Evolutionary conservation across 1,140 invertebrate species (phyloP), one percentile per base, ranked within the genome.

Genomic region (Oryctes rhinoceros): DNA sequence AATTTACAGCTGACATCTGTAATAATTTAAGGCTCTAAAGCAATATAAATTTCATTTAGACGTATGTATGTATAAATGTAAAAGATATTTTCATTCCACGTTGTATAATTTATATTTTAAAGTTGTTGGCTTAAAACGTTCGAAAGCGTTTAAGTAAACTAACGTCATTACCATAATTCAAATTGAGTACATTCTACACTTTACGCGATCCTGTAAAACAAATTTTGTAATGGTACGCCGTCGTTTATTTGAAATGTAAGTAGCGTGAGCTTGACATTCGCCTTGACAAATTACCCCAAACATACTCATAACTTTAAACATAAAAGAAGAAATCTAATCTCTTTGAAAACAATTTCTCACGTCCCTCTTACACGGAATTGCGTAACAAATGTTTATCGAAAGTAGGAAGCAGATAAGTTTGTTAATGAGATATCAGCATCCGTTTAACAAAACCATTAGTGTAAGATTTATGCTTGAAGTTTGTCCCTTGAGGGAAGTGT

Each of bases 391-490:
- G 75, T 79, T 79, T 79, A 79, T 79, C 78, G 24, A 65, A 53
- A 81, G 59, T 81, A 81, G 80, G 80, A 81, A 80, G 74, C n/a
- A 39, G 79, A 77, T 80, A 80, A 80, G 49, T 44, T 78, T 78
- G 67, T 77, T 82, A 82, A 81, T 82, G 79, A 84, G 81, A 83
- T 85, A 85, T 85, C 84, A 81, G 80, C 84, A 82, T 85, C 84
- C 84, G 83, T 78, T 83, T 62, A 71, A 76, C 35, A 62, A 15
- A 78, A 59, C 82, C 81, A 84, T 85, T 85, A 85, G 82, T 80
- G 81, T 85, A 83, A 82, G 82, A 85, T 85, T 85, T 85, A 85
- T 83, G 71, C 74, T 44, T 83, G 83, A 84, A 82, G 81, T 83
- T 84, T 82, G 84, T 85, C 84, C 84, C 84, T 81, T 81, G 84